Evolutionary conservation across 2,797 vertebrate species (phyloP), one percentile per base, ranked within the genome.

Genomic region (Crocodylus rhombifer): DNA sequence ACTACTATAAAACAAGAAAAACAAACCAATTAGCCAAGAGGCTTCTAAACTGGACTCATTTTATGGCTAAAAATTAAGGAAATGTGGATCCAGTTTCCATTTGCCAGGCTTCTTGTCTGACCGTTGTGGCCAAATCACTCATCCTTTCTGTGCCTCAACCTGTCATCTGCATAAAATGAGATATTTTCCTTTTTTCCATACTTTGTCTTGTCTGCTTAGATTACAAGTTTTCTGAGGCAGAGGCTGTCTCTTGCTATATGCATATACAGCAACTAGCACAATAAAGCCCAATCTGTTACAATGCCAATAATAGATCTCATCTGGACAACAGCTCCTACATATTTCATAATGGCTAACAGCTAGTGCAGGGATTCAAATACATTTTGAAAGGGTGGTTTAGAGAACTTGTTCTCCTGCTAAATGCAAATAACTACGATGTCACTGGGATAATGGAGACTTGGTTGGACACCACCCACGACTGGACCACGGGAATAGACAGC

Each of bases 41-140:
- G 42, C 10, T 51, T 51, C 42, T 51, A 51, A 51, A 51, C 42
- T 51, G 12, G 42, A 71, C 15, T 71, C 13, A 71, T 71, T 36
- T 42, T 71, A 7, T 42, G 67, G 33, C 25, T 71, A 71, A 86
- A 63, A 93, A 87, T 25, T 61, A 23, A 80, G 28, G 74, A 74
- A 67, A 71, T n/a, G 16, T 25, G 14, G 5, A 2, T 1, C 56
- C 23, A 87, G 14, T 2, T 89, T 17, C 42, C 56, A 25, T 23
- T 67, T 73, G 18, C 23, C 67, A 88, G 80, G 33, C 42, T 71
- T 71, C 14, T 55, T 23, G 25, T 84, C 14, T 55, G 2, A 73
- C 16, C 7, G 8, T 33, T 57, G 33, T 42, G 28, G 42, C 42
- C 2, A 0, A 5, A 77, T 16, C 28, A 77, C 0, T 1, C 15